phyloP scores from a whole-genome alignment of 23 tunicate species.

The Diplosoma virens region DNA sequence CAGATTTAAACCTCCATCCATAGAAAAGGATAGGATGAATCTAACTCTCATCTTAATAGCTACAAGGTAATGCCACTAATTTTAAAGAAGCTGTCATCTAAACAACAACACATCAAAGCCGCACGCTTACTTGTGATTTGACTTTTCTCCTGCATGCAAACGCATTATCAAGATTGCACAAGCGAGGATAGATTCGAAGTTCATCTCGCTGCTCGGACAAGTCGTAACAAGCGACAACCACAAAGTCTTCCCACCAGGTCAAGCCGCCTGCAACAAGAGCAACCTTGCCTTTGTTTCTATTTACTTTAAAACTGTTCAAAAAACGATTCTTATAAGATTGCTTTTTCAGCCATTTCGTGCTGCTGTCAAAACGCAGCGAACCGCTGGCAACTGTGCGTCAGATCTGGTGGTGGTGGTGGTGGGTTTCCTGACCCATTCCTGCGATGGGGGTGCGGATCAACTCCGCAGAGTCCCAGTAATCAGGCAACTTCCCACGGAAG shows the following conservation, averaged over 20 bases:
- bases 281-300: too few relatives aligned
- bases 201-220: constrained; percentile 80
- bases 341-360: too few relatives aligned
- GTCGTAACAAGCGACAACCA: constrained; percentile 88
- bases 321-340: too few relatives aligned
- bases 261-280: constrained; percentile 72
- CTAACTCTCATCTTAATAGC: too few relatives aligned
- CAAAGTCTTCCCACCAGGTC: constrained; percentile 91
- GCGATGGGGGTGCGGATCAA: not conserved
- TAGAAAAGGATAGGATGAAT: too few relatives aligned
- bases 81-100: too few relatives aligned
- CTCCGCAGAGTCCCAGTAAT: not conserved
- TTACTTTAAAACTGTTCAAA: too few relatives aligned
- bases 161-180: constrained; percentile 84
- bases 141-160: constrained; percentile 81
- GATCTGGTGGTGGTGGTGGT: too few relatives aligned
- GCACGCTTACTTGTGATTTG: constrained; percentile 71
- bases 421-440: not conserved
- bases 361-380: too few relatives aligned
- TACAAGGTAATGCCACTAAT: too few relatives aligned
- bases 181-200: constrained; percentile 84
- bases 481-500: not conserved
- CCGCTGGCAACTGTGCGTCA: too few relatives aligned
- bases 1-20: too few relatives aligned
- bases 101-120: not conserved